Conservation (phyloP, 2,113 vertebrate species). For the Eolophus roseicapilla region DNA sequence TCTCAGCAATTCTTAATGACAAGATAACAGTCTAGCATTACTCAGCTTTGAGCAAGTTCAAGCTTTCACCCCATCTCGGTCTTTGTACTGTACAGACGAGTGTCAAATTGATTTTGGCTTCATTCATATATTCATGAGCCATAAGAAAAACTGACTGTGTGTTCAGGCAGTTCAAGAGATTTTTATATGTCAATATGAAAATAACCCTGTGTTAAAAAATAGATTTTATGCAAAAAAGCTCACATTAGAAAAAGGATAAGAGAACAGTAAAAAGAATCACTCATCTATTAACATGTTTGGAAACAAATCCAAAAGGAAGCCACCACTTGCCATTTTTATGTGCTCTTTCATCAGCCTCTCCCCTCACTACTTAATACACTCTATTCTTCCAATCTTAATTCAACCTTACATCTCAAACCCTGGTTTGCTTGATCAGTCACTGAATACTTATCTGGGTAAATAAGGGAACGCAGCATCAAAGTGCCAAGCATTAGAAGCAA, state of each 20-base stretch:
- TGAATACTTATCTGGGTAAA: not conserved
- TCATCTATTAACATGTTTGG: not conserved
- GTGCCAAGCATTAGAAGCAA: not conserved
- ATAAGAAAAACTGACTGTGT: not conserved
- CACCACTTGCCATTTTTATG: not conserved
- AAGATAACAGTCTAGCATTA: constrained; percentile 77
- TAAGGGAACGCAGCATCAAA: not conserved
- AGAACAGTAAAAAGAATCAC: not conserved
- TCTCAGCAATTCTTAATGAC: constrained; percentile 78
- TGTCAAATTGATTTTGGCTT: constrained; percentile 19
- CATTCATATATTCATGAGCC: not conserved
- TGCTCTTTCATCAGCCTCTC: not conserved
- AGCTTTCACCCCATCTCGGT: constrained; percentile 29
- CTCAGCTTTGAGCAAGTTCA: constrained; percentile 51
- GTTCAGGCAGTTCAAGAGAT: not conserved
- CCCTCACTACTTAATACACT: not conserved
- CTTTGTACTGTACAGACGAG: not conserved
- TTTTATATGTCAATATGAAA: not conserved
- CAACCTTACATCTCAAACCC: not conserved
- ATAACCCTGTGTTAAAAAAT: not conserved
- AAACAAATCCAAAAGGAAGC: not conserved
- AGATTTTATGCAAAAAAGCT: not conserved
- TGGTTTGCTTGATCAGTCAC: not conserved
- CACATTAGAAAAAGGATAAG: not conserved
- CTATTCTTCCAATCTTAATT: not conserved